Base-by-base conservation (phyloP, 1,140 invertebrate genomes). In the Pachypeltis micranthus region DNA sequence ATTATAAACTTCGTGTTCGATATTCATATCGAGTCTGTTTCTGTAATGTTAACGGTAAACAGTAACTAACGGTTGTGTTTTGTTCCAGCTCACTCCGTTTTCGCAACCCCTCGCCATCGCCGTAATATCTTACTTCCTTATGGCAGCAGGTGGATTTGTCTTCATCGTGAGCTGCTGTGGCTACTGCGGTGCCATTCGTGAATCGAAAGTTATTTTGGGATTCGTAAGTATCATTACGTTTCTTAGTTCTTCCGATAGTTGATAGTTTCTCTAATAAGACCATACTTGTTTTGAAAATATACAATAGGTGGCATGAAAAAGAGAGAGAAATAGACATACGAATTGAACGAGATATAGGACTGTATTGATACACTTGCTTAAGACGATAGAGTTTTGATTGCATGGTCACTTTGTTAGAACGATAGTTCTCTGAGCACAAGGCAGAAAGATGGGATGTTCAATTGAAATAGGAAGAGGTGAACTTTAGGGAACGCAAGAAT, bases 81-180 rank as follows among this genome's bases (percentile, higher is more conserved):
- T n/a, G n/a, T 67, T 65, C 65, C 69, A 67, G 69, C 71, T 80
- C 39, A 66, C 81, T 76, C 72, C 80, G 66, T 80, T 82, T 66
- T 79, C 79, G 63, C 78, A 82, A 69, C 78, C 81, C 3, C 76
- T 79, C 62, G 80, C 85, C 51, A 79, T 84, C 62, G 77, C 79
- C 68, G 79, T 85, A 71, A 79, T 82, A 59, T 80, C 83, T 23
- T 87, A 86, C 71, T 79, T 90, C 39, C 75, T 92, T 44, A 88
- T 93, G 64, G 80, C 81, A n/a, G 82, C 85, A 59, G 90, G 90
- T 54, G 82, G 83, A 24, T 78, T 90, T 66, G 85, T 91, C 69
- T 91, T 91, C 74, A 75, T 91, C 59, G 79, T 92, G 65, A 88
- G 87, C 61, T 91, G 92, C 75, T 74, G 92, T 34, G 90, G 90